Conservation (phyloP, 1,140 invertebrate species). For the Lamellibrachia luymesi region DNA sequence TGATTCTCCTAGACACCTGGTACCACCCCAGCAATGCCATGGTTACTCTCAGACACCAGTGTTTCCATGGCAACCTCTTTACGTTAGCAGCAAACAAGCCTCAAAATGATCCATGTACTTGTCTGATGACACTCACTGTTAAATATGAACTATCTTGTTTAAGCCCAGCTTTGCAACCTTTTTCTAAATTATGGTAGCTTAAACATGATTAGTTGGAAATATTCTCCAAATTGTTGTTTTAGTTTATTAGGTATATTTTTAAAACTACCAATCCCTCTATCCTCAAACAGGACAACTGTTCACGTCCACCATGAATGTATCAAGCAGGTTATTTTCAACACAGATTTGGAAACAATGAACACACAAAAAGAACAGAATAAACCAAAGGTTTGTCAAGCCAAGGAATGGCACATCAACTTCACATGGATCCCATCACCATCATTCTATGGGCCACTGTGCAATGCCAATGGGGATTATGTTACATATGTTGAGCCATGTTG, state of each 20-base stretch:
- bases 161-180: neutral
- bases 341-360: neutral
- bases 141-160: neutral
- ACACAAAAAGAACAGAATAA: neutral
- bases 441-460: neutral
- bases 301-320: neutral
- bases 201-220: neutral
- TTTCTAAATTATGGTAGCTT: neutral
- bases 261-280: neutral
- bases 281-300: neutral
- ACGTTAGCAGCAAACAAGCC: neutral
- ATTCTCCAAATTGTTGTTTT: neutral
- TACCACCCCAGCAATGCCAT: neutral
- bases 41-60: neutral
- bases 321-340: neutral
- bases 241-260: neutral
- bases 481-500: neutral
- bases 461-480: no score
- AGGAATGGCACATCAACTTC: neutral
- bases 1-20: neutral
- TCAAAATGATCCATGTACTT: neutral
- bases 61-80: neutral
- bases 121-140: neutral
- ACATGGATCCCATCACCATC: neutral
- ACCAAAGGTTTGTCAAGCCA: neutral